Evolutionary conservation across 2,888 invertebrate genomes (phyloP).

Genomic region (Pecten maximus): DNA sequence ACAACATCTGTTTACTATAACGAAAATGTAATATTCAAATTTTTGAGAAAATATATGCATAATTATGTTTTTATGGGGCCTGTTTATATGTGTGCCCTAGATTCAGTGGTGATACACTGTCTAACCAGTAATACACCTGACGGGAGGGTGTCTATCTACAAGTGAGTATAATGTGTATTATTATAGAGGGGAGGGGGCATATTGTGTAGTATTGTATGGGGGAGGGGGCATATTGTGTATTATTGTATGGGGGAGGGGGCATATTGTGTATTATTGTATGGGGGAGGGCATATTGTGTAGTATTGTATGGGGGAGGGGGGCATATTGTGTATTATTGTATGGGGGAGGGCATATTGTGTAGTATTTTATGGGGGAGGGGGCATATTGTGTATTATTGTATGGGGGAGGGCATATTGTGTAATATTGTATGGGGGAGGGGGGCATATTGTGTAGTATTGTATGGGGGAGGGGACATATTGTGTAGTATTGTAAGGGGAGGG

Average conservation of each 20-base stretch:
- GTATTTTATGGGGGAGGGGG: no score
- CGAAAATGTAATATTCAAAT: slow-evolving; percentile 16
- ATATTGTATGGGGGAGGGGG: no score
- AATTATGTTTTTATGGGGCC: neutral
- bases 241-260: no score
- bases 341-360: neutral
- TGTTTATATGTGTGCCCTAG: neutral
- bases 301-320: no score
- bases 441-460: neutral
- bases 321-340: neutral
- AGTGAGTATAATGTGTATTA: neutral
- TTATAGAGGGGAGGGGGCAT: no score
- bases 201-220: neutral
- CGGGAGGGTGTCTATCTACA: neutral
- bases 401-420: neutral
- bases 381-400: neutral
- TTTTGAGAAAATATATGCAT: slow-evolving; percentile 14
- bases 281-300: neutral
- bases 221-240: neutral
- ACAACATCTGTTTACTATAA: slow-evolving; percentile 33
- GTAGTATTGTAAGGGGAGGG: no score
- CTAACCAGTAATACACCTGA: neutral
- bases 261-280: neutral
- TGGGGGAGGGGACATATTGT: neutral
- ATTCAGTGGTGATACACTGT: neutral